Percentiles rank a stretch among this genome's conserved stretches.
These are phyloP conservation scores for Pseudorasbora parva DNA, from an alignment of 2,113 vertebrate species.

Conservation along the genomic window DNA sequence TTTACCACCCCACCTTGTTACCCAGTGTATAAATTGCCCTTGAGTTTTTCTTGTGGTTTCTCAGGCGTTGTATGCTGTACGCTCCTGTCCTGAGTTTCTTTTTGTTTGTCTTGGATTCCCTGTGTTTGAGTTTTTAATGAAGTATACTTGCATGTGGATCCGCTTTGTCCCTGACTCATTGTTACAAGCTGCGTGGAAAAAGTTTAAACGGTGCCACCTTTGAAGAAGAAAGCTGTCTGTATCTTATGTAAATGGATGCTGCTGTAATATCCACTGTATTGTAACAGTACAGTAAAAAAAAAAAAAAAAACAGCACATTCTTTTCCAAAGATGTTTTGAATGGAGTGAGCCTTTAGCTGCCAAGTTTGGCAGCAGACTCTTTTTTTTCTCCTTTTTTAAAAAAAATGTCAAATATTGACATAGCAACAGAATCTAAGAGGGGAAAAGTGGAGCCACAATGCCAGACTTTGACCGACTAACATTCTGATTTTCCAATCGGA, in stretches of 20 bases:
- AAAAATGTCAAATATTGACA: no score
- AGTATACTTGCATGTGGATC: no score
- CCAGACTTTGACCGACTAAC: background rate
- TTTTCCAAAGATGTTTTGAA: background rate
- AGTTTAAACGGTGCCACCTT: background rate
- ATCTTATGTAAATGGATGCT: background rate
- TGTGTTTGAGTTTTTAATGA: no score
- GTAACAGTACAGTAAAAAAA: background rate
- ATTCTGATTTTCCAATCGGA: background rate
- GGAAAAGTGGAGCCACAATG: background rate
- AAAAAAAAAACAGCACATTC: slow-evolving; percentile 6
- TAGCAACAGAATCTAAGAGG: background rate
- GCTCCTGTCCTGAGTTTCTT: no score
- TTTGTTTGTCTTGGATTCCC: no score
- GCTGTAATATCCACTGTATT: background rate
- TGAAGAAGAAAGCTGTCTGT: background rate
- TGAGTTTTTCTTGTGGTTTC: no score
- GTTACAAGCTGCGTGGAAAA: background rate
- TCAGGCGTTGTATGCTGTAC: no score
- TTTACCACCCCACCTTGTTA: no score
- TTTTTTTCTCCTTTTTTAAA: no score
- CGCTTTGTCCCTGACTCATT: no score
- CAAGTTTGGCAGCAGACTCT: no score
- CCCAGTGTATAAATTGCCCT: no score
- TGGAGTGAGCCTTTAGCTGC: background rate